Evolutionary conservation across 1,140 invertebrate species (phyloP).

Genomic region (Sinonovacula constricta): DNA sequence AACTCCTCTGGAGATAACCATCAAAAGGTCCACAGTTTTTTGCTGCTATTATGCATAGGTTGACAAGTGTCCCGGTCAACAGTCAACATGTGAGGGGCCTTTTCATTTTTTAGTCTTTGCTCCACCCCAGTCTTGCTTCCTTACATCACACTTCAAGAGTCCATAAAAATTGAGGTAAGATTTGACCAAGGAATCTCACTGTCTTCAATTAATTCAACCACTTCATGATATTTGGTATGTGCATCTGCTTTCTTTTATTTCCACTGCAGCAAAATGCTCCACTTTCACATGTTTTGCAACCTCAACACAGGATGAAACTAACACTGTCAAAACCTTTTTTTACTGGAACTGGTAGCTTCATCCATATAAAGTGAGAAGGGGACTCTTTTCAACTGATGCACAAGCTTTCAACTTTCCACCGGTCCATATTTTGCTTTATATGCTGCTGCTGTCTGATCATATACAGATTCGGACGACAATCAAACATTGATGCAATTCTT

Average conservation of each 20-base stretch:
- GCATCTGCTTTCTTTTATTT: slow-evolving; percentile 10
- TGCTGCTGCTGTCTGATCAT: too few species aligned
- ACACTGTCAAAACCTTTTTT: slow-evolving; percentile 39
- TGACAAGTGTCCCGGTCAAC: slow-evolving; percentile 64
- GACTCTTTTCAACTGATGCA: too few species aligned
- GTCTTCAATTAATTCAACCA: slow-evolving; percentile 25
- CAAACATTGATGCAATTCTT: too few species aligned
- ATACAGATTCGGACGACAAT: too few species aligned
- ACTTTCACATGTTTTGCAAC: slow-evolving; percentile 11
- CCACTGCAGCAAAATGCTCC: slow-evolving; percentile 33
- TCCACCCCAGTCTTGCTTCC: slow-evolving; percentile 55
- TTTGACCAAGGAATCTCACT: slow-evolving; percentile 54
- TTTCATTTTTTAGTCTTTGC: slow-evolving; percentile 42
- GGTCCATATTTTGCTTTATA: too few species aligned
- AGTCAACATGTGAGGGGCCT: slow-evolving; percentile 56
- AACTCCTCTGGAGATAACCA: slow-evolving; percentile 36
- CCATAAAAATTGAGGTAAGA: slow-evolving; percentile 56
- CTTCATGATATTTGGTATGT: slow-evolving; percentile 10
- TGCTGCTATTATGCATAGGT: slow-evolving; percentile 57
- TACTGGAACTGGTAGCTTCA: slow-evolving; percentile 26
- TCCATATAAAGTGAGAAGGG: slow-evolving; percentile 41
- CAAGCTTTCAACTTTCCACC: too few species aligned
- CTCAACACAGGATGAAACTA: slow-evolving; percentile 21
- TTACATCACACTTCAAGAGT: slow-evolving; percentile 59
- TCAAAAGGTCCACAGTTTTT: slow-evolving; percentile 56